phyloP scores from a whole-genome alignment of 2,797 vertebrate genomes.

The Poliocrania exsul region DNA sequence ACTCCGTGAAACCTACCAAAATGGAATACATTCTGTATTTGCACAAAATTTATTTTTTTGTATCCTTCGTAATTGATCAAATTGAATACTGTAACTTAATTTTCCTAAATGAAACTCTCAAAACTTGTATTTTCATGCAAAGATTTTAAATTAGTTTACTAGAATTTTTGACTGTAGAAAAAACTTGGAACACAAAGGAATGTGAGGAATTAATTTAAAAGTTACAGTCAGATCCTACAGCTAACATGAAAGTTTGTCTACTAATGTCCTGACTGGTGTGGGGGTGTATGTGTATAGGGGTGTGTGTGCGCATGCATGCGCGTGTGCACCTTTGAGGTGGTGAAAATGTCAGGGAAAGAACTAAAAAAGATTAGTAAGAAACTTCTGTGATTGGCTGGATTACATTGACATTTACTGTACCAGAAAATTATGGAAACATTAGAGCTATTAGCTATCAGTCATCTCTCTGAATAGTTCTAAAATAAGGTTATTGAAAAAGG shows the following conservation, averaged over 20 bases:
- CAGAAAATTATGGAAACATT: conserved; percentile 25
- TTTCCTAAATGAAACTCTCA: not conserved
- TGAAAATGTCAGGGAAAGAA: not conserved
- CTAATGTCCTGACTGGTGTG: not conserved
- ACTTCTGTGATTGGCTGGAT: not conserved
- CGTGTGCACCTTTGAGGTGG: accelerated
- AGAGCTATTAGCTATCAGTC: not conserved
- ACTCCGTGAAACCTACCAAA: not conserved
- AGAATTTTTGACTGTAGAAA: not conserved
- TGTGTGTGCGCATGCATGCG: no score
- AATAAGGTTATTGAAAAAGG: not conserved
- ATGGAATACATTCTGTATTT: not conserved
- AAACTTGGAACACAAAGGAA: not conserved
- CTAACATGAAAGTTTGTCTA: not conserved
- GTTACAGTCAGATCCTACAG: not conserved
- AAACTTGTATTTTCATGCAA: not conserved
- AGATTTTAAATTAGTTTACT: not conserved
- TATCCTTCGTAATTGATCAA: not conserved
- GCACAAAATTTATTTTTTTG: not conserved
- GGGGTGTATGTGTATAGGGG: no score
- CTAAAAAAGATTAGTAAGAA: not conserved
- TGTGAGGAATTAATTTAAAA: not conserved
- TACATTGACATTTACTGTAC: not conserved
- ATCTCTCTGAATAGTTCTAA: conserved; percentile 15
- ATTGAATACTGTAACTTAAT: not conserved